A percentile compares a stretch with the other conserved stretches of the same genome.
phyloP scores from a whole-genome alignment of 2,113 vertebrate genomes.

The Burhinus oedicnemus region DNA sequence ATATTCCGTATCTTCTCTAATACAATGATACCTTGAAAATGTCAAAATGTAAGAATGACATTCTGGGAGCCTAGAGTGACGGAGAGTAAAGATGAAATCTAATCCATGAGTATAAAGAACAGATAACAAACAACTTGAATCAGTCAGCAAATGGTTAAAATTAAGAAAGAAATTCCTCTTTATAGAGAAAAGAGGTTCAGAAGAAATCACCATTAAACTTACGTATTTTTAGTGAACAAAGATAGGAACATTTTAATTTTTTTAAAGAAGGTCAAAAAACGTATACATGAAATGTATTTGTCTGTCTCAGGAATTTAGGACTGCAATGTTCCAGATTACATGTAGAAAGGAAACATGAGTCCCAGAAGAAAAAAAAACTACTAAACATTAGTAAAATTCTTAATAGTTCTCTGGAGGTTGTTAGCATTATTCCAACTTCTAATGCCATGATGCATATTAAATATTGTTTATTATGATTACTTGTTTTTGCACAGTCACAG shows the following conservation, averaged over 20 bases:
- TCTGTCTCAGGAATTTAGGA: not conserved
- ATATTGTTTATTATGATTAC: slow-evolving; percentile 50
- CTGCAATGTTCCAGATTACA: not conserved
- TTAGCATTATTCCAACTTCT: slow-evolving; percentile 28
- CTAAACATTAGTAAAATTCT: not conserved
- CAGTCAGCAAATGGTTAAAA: no score
- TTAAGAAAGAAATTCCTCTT: no score
- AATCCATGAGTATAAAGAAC: no score
- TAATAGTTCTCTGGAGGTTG: not conserved
- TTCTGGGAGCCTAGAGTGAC: no score
- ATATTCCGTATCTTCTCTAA: no score
- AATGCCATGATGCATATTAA: slow-evolving; percentile 16
- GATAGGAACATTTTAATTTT: not conserved
- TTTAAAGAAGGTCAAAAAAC: not conserved
- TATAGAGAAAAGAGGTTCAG: no score
- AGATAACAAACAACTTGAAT: no score
- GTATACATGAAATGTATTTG: not conserved
- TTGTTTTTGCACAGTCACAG: slow-evolving; percentile 34
- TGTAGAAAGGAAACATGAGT: not conserved
- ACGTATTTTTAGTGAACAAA: no score
- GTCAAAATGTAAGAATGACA: no score
- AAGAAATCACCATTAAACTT: no score
- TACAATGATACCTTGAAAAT: no score
- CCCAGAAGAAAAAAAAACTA: not conserved
- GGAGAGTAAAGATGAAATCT: no score